Percentiles rank a stretch among this genome's conserved stretches.
These are phyloP conservation scores for Aleiodes testaceus DNA, from an alignment of 2,888 invertebrate genomes.

Conservation along the genomic window DNA sequence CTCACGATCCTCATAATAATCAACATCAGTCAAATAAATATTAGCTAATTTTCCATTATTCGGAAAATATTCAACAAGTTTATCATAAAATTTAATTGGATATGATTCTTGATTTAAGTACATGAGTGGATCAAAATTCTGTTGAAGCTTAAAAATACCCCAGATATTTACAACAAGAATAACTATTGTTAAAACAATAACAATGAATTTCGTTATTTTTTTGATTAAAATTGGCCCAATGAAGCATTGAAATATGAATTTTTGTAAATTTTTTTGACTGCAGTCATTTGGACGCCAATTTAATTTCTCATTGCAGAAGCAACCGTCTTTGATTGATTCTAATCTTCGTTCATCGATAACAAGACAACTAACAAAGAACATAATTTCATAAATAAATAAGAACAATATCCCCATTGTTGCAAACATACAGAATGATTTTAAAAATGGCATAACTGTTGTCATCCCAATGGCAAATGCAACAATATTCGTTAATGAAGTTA, in stretches of 20 bases:
- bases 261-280: slow-evolving; percentile 70
- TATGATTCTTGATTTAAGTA: slow-evolving; percentile 70
- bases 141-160: slow-evolving; percentile 66
- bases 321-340: slow-evolving; percentile 65
- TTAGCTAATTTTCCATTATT: slow-evolving; percentile 67
- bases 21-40: slow-evolving; percentile 68
- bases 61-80: slow-evolving; percentile 67
- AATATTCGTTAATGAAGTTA: slow-evolving; percentile 74
- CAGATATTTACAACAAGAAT: slow-evolving; percentile 68
- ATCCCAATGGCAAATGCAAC: slow-evolving; percentile 74
- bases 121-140: slow-evolving; percentile 71
- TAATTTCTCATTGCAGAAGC: slow-evolving; percentile 60
- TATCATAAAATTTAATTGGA: slow-evolving; percentile 66
- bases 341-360: slow-evolving; percentile 72
- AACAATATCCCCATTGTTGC: slow-evolving; percentile 73
- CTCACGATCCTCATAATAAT: slow-evolving; percentile 67
- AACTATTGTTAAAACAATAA: slow-evolving; percentile 65
- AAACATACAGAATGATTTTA: slow-evolving; percentile 74
- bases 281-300: slow-evolving; percentile 71
- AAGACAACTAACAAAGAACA: slow-evolving; percentile 74
- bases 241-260: slow-evolving; percentile 68
- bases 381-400: slow-evolving; percentile 72
- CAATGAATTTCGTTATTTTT: slow-evolving; percentile 67
- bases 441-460: slow-evolving; percentile 74
- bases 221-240: slow-evolving; percentile 70